These are phyloP conservation scores for Lucinisca nassula DNA, from an alignment of 2,888 invertebrate species.

Conservation along the genomic window DNA sequence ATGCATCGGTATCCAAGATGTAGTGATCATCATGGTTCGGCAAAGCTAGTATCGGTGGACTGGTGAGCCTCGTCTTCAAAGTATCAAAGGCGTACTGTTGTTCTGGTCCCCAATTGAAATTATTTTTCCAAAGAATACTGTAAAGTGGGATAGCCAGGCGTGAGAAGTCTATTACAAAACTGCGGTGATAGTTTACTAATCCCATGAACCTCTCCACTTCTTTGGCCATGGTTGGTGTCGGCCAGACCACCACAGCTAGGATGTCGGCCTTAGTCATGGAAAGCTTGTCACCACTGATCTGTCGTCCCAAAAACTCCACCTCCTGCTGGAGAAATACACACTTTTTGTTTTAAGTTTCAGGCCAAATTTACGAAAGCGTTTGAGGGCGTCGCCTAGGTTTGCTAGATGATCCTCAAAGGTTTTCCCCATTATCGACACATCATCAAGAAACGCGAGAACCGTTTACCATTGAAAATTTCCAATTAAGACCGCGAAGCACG, in stretches of 20 bases:
- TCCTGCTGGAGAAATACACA: conserved; percentile 55
- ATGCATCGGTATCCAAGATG: conserved; percentile 47
- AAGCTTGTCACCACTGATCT: conserved; percentile 39
- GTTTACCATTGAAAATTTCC: no score
- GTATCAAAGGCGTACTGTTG: conserved; percentile 28
- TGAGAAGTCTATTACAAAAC: conserved; percentile 51
- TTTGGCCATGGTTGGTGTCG: conserved; percentile 17
- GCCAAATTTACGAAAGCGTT: not conserved
- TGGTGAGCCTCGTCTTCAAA: not conserved
- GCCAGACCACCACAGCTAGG: conserved; percentile 19
- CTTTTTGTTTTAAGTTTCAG: conserved; percentile 39
- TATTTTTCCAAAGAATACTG: conserved; percentile 20
- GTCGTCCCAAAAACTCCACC: conserved; percentile 60
- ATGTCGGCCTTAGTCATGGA: not conserved
- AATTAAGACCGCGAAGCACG: not conserved
- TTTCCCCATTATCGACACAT: not conserved
- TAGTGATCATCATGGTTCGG: conserved; percentile 17
- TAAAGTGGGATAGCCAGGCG: conserved; percentile 48
- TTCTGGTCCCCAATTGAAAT: conserved; percentile 31
- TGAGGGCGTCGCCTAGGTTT: not conserved
- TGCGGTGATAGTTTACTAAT: conserved; percentile 51
- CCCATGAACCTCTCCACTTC: conserved; percentile 55
- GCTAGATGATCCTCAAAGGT: conserved; percentile 9
- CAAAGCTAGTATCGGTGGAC: conserved; percentile 35
- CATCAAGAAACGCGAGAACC: not conserved